A percentile compares a stretch with the other conserved stretches of the same genome.
Evolutionary conservation across 2,797 vertebrate genomes (phyloP).

Genomic region (Sternarchorhynchus goeldii): DNA sequence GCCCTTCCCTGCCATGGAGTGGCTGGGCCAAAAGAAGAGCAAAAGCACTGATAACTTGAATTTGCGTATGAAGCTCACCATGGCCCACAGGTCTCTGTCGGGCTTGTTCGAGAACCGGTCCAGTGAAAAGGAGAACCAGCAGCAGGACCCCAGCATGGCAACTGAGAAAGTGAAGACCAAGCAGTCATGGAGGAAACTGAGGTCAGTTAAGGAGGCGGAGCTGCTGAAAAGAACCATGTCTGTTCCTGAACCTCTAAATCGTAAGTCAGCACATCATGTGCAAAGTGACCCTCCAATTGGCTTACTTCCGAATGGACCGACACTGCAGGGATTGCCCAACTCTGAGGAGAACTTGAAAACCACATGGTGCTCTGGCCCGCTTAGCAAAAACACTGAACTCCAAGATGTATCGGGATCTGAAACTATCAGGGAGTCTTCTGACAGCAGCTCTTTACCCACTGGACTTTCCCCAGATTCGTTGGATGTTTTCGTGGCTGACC

Average conservation of each 20-base stretch:
- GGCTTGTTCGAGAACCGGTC: constrained; percentile 79
- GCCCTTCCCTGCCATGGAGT: constrained; percentile 57
- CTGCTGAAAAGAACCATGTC: constrained; percentile 60
- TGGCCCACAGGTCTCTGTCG: constrained; percentile 80
- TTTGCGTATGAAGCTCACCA: constrained; percentile 72
- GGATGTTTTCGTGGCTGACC: constrained; percentile 59
- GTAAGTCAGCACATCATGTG: constrained; percentile 5
- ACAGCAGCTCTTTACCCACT: constrained; percentile 53
- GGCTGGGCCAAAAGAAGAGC: constrained; percentile 63
- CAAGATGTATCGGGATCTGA: constrained; percentile 55
- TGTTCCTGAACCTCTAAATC: constrained; percentile 37
- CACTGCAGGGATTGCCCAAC: constrained; percentile 44
- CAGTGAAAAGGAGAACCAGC: constrained; percentile 70
- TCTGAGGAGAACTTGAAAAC: constrained; percentile 5
- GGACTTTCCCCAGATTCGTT: constrained; percentile 57
- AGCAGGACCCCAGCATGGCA: constrained; percentile 60
- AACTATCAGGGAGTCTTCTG: constrained; percentile 50
- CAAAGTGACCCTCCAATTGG: constrained; percentile 50
- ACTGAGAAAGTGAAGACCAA: constrained; percentile 68
- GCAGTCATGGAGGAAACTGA: constrained; percentile 71
- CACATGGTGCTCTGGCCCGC: constrained; percentile 35
- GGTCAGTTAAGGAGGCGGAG: constrained; percentile 72
- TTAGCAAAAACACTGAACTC: constrained; percentile 36
- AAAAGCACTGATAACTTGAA: constrained; percentile 73
- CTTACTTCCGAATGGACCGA: constrained; percentile 31